Evolutionary conservation across 92 coral and sea anemone genomes (phyloP).

Genomic region (Pocillopora grandis): DNA sequence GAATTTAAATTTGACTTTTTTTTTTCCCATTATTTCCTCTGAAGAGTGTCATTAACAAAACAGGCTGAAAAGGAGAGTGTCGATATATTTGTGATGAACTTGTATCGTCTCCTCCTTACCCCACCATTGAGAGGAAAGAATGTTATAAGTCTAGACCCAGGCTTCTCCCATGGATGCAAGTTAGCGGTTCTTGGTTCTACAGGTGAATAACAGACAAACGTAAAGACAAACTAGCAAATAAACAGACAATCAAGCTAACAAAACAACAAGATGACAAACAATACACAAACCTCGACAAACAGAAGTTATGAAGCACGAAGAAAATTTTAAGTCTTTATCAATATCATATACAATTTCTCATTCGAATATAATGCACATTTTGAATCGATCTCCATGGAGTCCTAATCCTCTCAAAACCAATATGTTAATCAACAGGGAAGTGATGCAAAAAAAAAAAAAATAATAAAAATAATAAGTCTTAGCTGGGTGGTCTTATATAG

Average conservation of each 20-base stretch:
- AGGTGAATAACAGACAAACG: conserved; percentile 44
- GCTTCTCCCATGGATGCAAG: conserved; percentile 93
- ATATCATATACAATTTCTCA: too few species aligned
- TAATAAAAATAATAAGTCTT: too few species aligned
- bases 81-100: conserved; percentile 74
- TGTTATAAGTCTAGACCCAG: conserved; percentile 90
- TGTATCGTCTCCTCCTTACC: conserved; percentile 82
- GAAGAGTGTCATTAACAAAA: conserved; percentile 68
- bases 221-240: neutral
- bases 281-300: too few species aligned
- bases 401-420: too few species aligned
- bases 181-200: conserved; percentile 73
- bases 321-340: too few species aligned
- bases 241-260: neutral
- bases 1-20: too few species aligned
- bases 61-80: conserved; percentile 80
- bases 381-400: too few species aligned
- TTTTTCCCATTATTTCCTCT: neutral
- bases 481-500: too few species aligned
- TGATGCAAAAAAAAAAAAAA: too few species aligned
- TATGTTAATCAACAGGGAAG: too few species aligned
- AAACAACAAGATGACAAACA: neutral
- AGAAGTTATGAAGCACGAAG: too few species aligned
- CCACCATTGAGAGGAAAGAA: conserved; percentile 76
- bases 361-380: too few species aligned